These are phyloP conservation scores for Lophotis ruficrista DNA, from an alignment of 2,113 vertebrate species.

Conservation along the genomic window DNA sequence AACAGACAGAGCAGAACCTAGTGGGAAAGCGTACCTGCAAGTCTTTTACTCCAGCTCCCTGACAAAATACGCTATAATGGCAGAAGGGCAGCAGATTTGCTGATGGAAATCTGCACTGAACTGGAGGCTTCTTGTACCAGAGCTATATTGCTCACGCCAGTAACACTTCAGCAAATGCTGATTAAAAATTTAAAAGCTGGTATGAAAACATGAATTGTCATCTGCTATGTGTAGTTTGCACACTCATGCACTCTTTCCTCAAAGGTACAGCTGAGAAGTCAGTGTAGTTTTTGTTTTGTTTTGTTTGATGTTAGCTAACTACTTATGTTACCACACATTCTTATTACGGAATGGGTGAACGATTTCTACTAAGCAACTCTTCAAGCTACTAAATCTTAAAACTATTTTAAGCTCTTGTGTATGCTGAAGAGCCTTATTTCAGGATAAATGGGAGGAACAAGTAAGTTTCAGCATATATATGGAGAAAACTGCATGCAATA, in stretches of 20 bases:
- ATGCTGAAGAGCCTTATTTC: neutral
- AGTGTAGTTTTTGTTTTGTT: neutral
- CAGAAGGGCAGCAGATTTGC: neutral
- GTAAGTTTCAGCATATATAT: neutral
- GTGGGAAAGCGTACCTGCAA: neutral
- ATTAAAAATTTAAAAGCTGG: neutral
- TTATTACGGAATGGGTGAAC: neutral
- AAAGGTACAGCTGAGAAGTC: neutral
- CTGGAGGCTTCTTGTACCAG: neutral
- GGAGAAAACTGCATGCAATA: neutral
- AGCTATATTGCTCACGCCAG: neutral
- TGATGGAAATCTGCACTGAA: neutral
- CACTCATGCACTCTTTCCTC: neutral
- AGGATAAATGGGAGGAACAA: neutral
- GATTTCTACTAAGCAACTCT: neutral
- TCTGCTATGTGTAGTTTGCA: neutral
- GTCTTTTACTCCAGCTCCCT: neutral
- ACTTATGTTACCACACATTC: neutral
- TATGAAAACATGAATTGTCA: neutral
- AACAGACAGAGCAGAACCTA: neutral
- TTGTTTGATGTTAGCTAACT: neutral
- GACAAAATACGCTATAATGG: neutral
- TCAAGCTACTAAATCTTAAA: neutral
- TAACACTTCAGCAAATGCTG: neutral
- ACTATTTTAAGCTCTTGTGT: neutral